phyloP scores from a whole-genome alignment of 1,140 invertebrate genomes.

The Babylonia areolata region DNA sequence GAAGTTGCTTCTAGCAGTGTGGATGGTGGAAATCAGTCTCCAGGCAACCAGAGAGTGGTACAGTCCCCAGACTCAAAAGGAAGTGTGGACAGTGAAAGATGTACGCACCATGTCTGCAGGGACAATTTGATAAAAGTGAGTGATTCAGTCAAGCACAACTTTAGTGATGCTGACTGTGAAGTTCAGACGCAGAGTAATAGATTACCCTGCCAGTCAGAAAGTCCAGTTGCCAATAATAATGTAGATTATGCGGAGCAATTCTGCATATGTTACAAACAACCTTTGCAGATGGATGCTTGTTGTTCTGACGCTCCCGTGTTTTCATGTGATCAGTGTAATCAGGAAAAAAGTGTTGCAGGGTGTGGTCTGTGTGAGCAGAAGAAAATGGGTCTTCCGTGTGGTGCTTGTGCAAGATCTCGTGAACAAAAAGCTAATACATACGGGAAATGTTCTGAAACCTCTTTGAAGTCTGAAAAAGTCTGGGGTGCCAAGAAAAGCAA shows the following conservation, averaged over 20 bases:
- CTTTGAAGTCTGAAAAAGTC: not conserved
- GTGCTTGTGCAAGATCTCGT: not conserved
- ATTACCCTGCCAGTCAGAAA: not conserved
- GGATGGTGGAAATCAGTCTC: not conserved
- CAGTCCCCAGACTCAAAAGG: not conserved
- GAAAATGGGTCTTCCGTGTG: not conserved
- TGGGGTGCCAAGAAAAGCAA: not conserved
- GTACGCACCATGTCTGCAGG: not conserved
- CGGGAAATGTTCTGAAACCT: not conserved
- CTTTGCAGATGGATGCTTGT: not conserved
- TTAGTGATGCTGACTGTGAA: not conserved
- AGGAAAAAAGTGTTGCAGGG: not conserved
- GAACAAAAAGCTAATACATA: not conserved
- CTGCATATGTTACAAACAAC: not conserved
- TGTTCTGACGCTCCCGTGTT: not conserved
- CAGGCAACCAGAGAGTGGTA: not conserved
- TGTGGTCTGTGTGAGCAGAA: not conserved
- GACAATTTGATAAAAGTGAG: not conserved
- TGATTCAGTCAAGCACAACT: not conserved
- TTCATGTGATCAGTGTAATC: not conserved
- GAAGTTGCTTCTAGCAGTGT: not conserved
- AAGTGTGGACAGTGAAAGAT: not conserved
- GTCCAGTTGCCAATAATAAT: not conserved
- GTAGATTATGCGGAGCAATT: not conserved
- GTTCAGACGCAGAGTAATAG: not conserved